phyloP scores from a whole-genome alignment of 2,888 invertebrate genomes.

The Myopa tessellatipennis region DNA sequence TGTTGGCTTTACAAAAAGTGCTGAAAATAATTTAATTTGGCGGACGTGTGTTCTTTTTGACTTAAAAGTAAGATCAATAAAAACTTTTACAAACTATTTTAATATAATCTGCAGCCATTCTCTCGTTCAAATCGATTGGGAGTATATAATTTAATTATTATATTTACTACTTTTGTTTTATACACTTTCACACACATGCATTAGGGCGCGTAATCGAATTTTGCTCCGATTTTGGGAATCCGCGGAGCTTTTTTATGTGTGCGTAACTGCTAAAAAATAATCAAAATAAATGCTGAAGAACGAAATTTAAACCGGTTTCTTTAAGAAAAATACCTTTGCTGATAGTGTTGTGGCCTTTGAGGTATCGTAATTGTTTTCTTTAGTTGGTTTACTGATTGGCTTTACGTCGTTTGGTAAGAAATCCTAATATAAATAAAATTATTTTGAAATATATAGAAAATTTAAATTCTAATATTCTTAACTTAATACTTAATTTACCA shows the following conservation, averaged over 20 bases:
- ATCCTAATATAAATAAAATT: not conserved
- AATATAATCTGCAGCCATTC: slow-evolving; percentile 30
- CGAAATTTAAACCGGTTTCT: not conserved
- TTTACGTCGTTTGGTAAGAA: no score
- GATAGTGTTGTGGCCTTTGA: not conserved
- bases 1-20: not conserved
- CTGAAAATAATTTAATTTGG: slow-evolving; percentile 5
- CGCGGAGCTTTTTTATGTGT: slow-evolving; percentile 51
- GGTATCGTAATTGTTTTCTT: not conserved
- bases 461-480: no score
- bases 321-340: not conserved
- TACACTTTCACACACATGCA: not conserved
- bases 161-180: not conserved
- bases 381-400: not conserved
- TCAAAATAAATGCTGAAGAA: not conserved
- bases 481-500: not conserved
- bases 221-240: slow-evolving; percentile 58
- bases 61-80: slow-evolving; percentile 36
- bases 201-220: slow-evolving; percentile 56
- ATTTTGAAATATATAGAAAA: not conserved
- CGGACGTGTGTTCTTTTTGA: slow-evolving; percentile 20
- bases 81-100: slow-evolving; percentile 33
- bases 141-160: not conserved
- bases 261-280: slow-evolving; percentile 36
- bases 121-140: no score